Evolutionary conservation across 2,888 invertebrate genomes (phyloP), one percentile per base, ranked within the genome.

Genomic region (Oscheius sp.): DNA sequence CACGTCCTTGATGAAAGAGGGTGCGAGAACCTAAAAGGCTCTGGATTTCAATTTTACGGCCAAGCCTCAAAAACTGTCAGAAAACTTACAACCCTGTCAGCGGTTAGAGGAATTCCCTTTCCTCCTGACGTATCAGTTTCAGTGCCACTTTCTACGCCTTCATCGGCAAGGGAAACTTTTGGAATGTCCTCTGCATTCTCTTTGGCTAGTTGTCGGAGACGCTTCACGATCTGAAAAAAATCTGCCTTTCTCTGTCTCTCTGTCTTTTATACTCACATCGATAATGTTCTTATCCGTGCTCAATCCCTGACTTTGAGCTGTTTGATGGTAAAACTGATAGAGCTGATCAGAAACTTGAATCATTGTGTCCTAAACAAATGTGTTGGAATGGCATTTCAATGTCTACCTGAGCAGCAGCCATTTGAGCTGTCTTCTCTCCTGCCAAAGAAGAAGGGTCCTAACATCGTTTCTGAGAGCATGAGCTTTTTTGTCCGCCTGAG

Each of bases 291-390:
- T 91, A 85, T 94, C 94, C 7, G 97, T 96, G 80, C 95, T 95
- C 89, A 96, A 95, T 65, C 96, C 96, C 91, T 96, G 97, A 76
- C 96, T 94, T 57, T 96, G 95, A 90, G 97, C 97, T 80, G 98
- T 95, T 90, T 97, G 94, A 91, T 97, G 96, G 92, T 98, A 97
- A 78, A 98, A 91, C 90, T 95, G 95, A 72, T 96, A 96, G 84
- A 99, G 91, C 89, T 95, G 94, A 90, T 97, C 97, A 48, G 95
- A 95, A 65, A 96, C 93, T 50, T 93, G 93, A 76, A 94, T 92
- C 86, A 97, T 91, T 87, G 95, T 94, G 76, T 94, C 94, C 88
- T 95, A 94, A 11, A 79, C 5, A 10, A 21, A 2, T 42, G 13
- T 11, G 11, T 62, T 32, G 4, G 13, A 50, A 48, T 47, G 10